phyloP scores from a whole-genome alignment of 2,113 vertebrate species.

The Pica pica region DNA sequence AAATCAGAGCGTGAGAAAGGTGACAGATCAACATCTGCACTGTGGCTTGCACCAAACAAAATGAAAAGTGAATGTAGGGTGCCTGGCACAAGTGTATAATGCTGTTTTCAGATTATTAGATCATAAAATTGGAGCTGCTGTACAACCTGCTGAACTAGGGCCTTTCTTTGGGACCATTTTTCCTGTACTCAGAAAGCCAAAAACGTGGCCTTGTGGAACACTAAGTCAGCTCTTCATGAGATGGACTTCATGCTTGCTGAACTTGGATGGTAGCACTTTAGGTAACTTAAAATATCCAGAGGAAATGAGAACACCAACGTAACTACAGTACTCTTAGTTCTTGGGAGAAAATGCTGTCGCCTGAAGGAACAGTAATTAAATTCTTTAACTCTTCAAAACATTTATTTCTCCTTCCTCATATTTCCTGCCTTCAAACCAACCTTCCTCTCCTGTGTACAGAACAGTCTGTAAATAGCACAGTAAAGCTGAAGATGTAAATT shows the following conservation, averaged over 20 bases:
- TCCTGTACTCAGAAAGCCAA: not conserved
- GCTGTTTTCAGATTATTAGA: not conserved
- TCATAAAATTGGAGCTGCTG: not conserved
- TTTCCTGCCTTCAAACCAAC: not conserved
- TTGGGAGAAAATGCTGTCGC: not conserved
- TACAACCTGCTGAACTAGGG: not conserved
- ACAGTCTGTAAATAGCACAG: not conserved
- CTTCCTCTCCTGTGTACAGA: not conserved
- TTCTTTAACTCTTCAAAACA: not conserved
- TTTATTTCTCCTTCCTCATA: not conserved
- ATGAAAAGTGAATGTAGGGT: not conserved
- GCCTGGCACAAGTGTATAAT: not conserved
- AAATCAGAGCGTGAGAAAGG: rapidly evolving
- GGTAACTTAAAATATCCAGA: not conserved
- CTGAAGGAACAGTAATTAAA: not conserved
- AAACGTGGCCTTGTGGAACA: not conserved
- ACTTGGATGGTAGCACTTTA: not conserved
- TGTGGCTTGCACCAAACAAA: not conserved
- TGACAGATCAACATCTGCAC: not conserved
- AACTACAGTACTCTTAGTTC: not conserved
- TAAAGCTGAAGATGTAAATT: not conserved
- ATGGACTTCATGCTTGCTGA: not conserved
- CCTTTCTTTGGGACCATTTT: not conserved
- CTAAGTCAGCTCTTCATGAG: not conserved
- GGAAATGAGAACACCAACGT: not conserved